phyloP scores from a whole-genome alignment of 2,113 vertebrate genomes.

The Bolborhynchus lineola region DNA sequence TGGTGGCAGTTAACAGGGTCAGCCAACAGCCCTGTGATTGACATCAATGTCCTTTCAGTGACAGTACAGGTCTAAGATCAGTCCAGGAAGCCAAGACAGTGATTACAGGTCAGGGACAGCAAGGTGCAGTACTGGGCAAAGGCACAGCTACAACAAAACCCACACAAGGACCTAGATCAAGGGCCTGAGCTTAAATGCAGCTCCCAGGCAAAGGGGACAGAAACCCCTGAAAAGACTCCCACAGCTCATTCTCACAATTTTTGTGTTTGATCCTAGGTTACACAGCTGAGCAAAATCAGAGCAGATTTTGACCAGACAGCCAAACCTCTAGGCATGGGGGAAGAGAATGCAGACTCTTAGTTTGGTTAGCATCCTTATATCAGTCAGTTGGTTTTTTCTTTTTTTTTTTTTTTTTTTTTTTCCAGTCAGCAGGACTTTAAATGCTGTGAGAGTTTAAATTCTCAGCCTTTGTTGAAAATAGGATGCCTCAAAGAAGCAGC shows the following conservation, averaged over 20 bases:
- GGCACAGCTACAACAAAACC: not conserved
- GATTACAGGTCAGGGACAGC: not conserved
- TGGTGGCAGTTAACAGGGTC: not conserved
- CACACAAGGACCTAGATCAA: not conserved
- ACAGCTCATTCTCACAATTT: not conserved
- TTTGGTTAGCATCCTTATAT: not conserved
- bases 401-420: too few species aligned
- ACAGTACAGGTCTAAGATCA: not conserved
- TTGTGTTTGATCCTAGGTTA: not conserved
- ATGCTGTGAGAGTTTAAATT: not conserved
- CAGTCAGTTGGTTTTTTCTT: too few species aligned
- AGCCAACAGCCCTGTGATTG: not conserved
- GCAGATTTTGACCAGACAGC: not conserved
- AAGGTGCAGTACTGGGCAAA: not conserved
- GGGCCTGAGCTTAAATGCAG: not conserved
- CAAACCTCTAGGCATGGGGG: fast-evolving
- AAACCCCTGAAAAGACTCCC: not conserved
- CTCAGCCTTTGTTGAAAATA: not conserved
- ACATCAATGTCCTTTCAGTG: fast-evolving
- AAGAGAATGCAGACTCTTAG: not conserved
- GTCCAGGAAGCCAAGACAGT: not conserved
- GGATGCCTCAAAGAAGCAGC: not conserved
- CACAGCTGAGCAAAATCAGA: not conserved
- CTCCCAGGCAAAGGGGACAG: not conserved
- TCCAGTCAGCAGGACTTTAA: not conserved